Conservation (phyloP, 2,113 vertebrate genomes). For the Scopus umbretta region DNA sequence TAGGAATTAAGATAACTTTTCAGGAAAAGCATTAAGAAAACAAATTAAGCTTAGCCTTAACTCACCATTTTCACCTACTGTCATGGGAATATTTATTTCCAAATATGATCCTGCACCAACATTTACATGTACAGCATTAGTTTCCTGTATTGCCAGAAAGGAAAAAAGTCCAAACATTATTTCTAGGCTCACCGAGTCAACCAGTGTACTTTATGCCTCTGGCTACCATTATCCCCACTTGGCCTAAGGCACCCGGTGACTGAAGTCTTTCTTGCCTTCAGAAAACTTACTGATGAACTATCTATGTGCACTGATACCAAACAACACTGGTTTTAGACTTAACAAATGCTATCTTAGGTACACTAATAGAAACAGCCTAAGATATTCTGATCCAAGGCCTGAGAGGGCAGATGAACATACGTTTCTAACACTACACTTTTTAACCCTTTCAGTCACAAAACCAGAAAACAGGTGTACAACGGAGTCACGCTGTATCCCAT, state of each 20-base stretch:
- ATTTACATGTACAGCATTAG: constrained; percentile 98
- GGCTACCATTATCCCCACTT: not conserved
- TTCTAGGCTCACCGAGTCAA: not conserved
- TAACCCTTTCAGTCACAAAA: not conserved
- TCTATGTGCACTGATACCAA: not conserved
- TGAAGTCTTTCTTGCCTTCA: not conserved
- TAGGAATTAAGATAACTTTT: not conserved
- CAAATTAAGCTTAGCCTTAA: not conserved
- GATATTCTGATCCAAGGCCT: not conserved
- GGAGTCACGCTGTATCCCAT: not conserved
- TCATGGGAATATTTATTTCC: constrained; percentile 99
- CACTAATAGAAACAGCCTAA: not conserved
- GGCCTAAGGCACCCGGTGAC: not conserved
- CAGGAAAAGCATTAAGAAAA: not conserved
- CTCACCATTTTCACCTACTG: constrained; percentile 90
- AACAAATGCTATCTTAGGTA: not conserved
- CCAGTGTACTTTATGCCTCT: not conserved
- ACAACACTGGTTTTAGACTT: not conserved
- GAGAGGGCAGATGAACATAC: not conserved
- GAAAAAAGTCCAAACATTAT: not conserved
- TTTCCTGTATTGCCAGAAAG: constrained; percentile 79
- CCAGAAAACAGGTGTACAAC: not conserved
- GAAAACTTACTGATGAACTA: not conserved
- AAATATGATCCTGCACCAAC: constrained; percentile 98
- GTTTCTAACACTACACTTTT: not conserved